A percentile compares a stretch with the other conserved stretches of the same genome.
These are phyloP conservation scores for Mustela lutreola DNA, from an alignment of 2,113 vertebrate species.

Conservation along the genomic window DNA sequence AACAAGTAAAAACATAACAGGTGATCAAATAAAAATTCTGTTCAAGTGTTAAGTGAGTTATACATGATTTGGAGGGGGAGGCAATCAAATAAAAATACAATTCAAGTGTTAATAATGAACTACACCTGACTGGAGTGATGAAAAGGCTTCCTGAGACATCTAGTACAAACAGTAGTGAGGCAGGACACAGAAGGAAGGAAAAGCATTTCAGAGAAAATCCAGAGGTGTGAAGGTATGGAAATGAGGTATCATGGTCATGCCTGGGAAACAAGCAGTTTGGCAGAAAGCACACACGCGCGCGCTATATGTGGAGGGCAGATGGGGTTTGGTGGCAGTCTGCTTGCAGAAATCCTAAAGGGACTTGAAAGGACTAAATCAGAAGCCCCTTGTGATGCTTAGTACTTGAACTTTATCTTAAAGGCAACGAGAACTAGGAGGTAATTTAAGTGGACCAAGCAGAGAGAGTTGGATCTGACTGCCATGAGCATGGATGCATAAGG, in stretches of 20 bases:
- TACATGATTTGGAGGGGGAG: background rate
- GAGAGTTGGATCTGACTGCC: background rate
- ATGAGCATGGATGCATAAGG: too few species aligned
- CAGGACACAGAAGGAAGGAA: background rate
- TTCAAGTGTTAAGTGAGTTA: background rate
- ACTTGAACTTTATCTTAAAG: constrained; percentile 23
- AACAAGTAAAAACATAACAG: background rate
- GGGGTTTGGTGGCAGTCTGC: background rate
- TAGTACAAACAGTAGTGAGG: background rate
- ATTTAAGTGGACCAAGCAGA: background rate
- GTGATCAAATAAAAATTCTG: background rate
- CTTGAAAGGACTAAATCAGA: background rate
- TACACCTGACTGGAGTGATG: background rate
- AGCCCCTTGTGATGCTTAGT: background rate
- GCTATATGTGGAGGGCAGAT: background rate
- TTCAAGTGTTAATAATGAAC: background rate
- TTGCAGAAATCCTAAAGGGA: constrained; percentile 40
- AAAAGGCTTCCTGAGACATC: background rate
- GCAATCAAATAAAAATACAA: background rate
- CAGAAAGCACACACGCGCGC: background rate
- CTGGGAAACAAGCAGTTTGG: background rate
- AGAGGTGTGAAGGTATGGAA: background rate
- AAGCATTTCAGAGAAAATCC: background rate
- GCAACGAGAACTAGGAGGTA: background rate
- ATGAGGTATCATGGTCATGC: background rate